Percentiles rank a stretch among this genome's conserved stretches.
Evolutionary conservation across 2,888 invertebrate genomes (phyloP).

Genomic region (Heliconius erato): DNA sequence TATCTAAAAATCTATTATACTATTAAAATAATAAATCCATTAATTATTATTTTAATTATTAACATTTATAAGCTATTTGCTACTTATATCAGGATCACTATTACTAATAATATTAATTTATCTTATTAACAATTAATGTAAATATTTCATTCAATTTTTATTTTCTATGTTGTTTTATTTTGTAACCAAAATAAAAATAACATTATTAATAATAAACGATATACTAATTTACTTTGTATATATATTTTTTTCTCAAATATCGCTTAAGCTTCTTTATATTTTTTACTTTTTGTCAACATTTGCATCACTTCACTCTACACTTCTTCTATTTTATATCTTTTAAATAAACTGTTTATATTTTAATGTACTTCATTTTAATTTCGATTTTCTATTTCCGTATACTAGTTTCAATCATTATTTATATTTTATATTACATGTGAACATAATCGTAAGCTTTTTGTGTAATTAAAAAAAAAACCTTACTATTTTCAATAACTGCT

Average conservation of each 20-base stretch:
- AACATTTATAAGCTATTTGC: too few species aligned
- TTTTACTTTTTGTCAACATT: background rate
- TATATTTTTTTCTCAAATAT: background rate
- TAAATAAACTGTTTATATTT: background rate
- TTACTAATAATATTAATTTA: too few species aligned
- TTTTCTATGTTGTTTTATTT: background rate
- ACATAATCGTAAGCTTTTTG: conserved; percentile 5
- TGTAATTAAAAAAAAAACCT: background rate
- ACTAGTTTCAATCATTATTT: background rate
- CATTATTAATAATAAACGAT: background rate
- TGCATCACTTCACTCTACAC: background rate
- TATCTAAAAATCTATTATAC: too few species aligned
- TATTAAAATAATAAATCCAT: too few species aligned
- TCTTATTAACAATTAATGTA: too few species aligned
- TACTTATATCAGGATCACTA: background rate
- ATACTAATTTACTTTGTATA: background rate
- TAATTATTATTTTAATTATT: background rate
- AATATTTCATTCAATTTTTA: too few species aligned
- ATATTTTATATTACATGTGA: background rate
- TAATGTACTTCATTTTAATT: background rate
- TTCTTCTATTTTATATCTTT: conserved; percentile 1
- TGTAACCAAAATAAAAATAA: background rate
- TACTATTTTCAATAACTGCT: background rate
- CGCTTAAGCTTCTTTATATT: background rate
- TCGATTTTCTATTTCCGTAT: background rate